A percentile compares a stretch with the other conserved stretches of the same genome.
These are phyloP conservation scores for Phyllotreta striolata DNA, from an alignment of 2,888 invertebrate species.

Conservation along the genomic window DNA sequence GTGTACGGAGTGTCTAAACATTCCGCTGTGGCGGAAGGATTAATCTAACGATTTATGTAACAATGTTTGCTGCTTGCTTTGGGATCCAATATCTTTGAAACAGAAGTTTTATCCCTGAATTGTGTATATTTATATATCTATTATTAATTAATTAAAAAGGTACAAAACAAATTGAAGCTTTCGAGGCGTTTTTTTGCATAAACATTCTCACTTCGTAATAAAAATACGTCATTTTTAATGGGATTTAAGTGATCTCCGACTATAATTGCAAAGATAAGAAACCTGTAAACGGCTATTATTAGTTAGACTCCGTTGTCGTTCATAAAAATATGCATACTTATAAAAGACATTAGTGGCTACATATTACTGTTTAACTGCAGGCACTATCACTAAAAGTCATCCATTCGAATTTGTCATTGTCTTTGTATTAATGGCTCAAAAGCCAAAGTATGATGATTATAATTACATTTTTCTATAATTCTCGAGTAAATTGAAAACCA, in stretches of 20 bases:
- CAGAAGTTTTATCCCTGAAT: background rate
- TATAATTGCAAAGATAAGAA: conserved; percentile 40
- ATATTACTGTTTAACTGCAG: conserved; percentile 28
- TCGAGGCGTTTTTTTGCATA: background rate
- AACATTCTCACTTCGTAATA: conserved; percentile 30
- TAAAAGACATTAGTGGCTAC: conserved; percentile 35
- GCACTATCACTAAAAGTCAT: conserved; percentile 32
- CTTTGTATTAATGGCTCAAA: conserved; percentile 36
- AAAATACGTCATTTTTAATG: conserved; percentile 40
- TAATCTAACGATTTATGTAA: conserved; percentile 11
- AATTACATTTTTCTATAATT: conserved; percentile 33
- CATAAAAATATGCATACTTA: conserved; percentile 39
- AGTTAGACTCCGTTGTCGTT: conserved; percentile 36
- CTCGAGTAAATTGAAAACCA: conserved; percentile 30
- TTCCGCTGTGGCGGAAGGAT: conserved; percentile 7
- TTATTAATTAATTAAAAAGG: background rate
- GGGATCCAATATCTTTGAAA: conserved; percentile 6
- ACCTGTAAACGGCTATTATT: conserved; percentile 39
- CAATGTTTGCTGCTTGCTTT: conserved; percentile 6
- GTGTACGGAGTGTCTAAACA: conserved; percentile 19
- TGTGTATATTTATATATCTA: too few species aligned
- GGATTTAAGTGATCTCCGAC: conserved; percentile 30
- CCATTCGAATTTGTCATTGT: conserved; percentile 36
- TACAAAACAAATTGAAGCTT: too few species aligned
- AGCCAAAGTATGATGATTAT: conserved; percentile 28